phyloP scores from a whole-genome alignment of 2,113 vertebrate genomes.

The Sprattus sprattus region DNA sequence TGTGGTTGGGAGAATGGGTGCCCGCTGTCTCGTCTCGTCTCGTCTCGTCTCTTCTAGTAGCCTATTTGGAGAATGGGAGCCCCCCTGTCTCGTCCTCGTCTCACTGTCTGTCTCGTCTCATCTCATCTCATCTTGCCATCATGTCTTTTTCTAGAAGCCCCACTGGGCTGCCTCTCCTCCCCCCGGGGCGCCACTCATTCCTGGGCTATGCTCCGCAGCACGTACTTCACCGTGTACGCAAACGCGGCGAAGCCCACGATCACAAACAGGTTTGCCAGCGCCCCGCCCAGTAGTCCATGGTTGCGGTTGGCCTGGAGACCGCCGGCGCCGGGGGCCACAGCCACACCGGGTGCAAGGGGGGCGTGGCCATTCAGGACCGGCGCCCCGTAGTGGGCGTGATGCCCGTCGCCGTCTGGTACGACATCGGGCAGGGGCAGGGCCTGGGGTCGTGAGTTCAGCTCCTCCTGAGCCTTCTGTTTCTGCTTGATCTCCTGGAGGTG shows the following conservation, averaged over 20 bases:
- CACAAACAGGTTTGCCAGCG: constrained; percentile 93
- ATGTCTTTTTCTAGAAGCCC: not conserved
- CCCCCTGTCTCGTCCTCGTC: constrained; percentile 33
- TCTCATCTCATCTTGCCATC: no score
- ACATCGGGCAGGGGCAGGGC: constrained; percentile 90
- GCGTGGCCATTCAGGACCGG: constrained; percentile 79
- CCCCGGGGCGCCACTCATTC: constrained; percentile 73
- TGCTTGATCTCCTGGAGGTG: constrained; percentile 89
- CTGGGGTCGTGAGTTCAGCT: constrained; percentile 80
- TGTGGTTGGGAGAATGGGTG: constrained; percentile 47
- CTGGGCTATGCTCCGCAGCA: constrained; percentile 95
- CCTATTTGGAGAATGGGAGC: not conserved
- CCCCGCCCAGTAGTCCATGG: constrained; percentile 91
- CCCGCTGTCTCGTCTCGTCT: constrained; percentile 32
- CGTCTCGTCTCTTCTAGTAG: not conserved
- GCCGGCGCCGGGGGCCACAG: constrained; percentile 70
- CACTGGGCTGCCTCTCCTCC: constrained; percentile 13
- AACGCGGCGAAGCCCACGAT: constrained; percentile 96
- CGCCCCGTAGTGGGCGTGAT: constrained; percentile 82
- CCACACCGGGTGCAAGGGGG: constrained; percentile 60
- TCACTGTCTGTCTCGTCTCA: not conserved
- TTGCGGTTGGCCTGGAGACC: constrained; percentile 88
- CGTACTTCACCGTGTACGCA: constrained; percentile 96
- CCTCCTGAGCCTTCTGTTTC: constrained; percentile 89
- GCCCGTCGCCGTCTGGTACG: constrained; percentile 86